A percentile compares a stretch with the other conserved stretches of the same genome.
These are phyloP conservation scores for Papilio xuthus DNA, from an alignment of 1,140 invertebrate genomes.

Conservation along the genomic window DNA sequence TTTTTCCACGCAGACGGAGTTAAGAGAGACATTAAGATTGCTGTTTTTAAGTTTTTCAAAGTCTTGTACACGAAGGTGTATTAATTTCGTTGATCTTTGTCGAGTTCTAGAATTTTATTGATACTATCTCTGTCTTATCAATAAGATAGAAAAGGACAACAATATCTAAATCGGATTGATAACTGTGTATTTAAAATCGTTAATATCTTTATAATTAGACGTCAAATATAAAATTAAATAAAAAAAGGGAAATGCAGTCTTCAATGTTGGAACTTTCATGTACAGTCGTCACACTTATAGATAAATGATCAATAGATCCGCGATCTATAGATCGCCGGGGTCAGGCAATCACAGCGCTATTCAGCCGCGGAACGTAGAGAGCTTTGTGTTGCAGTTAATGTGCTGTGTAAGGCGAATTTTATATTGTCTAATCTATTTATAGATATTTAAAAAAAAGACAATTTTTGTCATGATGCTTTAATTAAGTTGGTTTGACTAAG, in stretches of 20 bases:
- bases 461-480: no score
- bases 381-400: constrained; percentile 47
- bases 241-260: constrained; percentile 3
- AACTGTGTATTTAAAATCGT: neutral
- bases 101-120: no score
- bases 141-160: no score
- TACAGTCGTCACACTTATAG: constrained; percentile 57
- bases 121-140: no score
- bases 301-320: constrained; percentile 70
- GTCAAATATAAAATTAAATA: constrained; percentile 4
- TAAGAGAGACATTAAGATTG: no score
- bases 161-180: neutral
- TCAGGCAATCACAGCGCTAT: constrained; percentile 71
- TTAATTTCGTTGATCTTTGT: no score
- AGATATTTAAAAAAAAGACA: no score
- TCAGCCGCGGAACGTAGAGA: constrained; percentile 54
- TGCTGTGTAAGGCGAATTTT: neutral
- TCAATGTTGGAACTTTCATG: constrained; percentile 13
- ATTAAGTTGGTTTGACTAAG: no score
- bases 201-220: neutral
- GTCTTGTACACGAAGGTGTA: no score
- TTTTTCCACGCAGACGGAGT: no score
- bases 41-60: no score
- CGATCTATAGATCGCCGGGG: constrained; percentile 64
- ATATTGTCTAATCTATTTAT: neutral